Percentiles rank a stretch among this genome's conserved stretches.
Conservation (phyloP, 1,140 invertebrate species). For the Sycophaga agraensis region DNA sequence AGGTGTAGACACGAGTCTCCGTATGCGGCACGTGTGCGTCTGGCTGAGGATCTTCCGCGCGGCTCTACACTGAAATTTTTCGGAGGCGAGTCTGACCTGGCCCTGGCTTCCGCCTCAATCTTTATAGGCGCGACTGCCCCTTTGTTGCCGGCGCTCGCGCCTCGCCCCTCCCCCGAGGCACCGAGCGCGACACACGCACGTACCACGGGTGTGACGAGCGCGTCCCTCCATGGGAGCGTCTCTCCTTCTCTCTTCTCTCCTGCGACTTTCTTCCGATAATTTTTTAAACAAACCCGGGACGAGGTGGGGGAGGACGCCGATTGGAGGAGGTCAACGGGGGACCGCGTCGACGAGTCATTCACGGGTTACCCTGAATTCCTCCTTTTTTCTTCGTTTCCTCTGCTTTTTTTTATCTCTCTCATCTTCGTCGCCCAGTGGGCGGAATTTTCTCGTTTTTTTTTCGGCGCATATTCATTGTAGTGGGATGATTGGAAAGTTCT, state of each 20-base stretch:
- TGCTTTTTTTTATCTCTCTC: too few relatives aligned
- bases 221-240: not conserved
- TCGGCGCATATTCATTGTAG: too few relatives aligned
- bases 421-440: too few relatives aligned
- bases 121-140: constrained; percentile 50
- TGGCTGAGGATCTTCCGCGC: too few relatives aligned
- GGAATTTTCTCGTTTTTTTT: too few relatives aligned
- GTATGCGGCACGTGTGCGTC: too few relatives aligned
- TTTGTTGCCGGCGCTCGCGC: constrained; percentile 25
- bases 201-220: not conserved
- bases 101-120: constrained; percentile 49
- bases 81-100: constrained; percentile 52
- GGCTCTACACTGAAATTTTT: too few relatives aligned
- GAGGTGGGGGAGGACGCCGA: not conserved
- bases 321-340: not conserved
- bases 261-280: constrained; percentile 53
- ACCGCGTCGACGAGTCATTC: too few relatives aligned
- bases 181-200: constrained; percentile 4
- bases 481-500: too few relatives aligned
- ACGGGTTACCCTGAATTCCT: not conserved
- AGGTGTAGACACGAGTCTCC: too few relatives aligned
- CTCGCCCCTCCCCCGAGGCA: constrained; percentile 37
- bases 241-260: too few relatives aligned
- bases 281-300: constrained; percentile 59
- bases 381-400: too few relatives aligned